A percentile compares a stretch with the other conserved stretches of the same genome.
Conservation (phyloP, 53 echinoderm and acorn worm species). For the Luidia sarsii region DNA sequence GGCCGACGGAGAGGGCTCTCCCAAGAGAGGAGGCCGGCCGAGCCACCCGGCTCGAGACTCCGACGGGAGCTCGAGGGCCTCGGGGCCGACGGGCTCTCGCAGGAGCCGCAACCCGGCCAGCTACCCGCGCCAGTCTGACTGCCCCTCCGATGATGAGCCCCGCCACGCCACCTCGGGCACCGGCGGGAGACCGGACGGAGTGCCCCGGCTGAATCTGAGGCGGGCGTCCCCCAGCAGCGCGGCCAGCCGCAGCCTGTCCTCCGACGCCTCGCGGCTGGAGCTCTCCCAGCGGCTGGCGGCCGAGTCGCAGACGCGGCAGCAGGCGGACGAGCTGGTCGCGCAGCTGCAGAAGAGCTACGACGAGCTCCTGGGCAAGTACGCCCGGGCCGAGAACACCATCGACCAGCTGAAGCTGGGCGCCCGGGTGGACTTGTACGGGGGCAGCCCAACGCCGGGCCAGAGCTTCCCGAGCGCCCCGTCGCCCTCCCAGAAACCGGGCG, state of each 20-base stretch:
- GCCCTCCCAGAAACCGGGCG: slow-evolving; percentile 35
- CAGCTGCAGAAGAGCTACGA: slow-evolving; percentile 90
- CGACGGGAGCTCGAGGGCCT: background rate
- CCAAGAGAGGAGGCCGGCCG: background rate
- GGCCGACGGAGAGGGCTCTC: background rate
- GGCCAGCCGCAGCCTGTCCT: background rate
- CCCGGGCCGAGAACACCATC: slow-evolving; percentile 91
- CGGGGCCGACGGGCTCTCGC: background rate
- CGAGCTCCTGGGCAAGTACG: slow-evolving; percentile 84
- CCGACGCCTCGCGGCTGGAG: slow-evolving; percentile 25
- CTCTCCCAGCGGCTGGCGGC: slow-evolving; percentile 24
- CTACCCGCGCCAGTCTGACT: slow-evolving; percentile 7
- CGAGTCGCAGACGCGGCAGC: slow-evolving; percentile 37
- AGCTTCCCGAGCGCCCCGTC: slow-evolving; percentile 28
- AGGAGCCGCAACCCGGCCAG: slow-evolving; percentile 23
- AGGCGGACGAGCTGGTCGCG: slow-evolving; percentile 71
- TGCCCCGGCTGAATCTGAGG: slow-evolving; percentile 45
- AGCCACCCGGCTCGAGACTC: slow-evolving; percentile 11
- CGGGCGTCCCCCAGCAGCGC: slow-evolving; percentile 17
- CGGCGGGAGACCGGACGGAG: background rate
- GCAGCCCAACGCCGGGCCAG: slow-evolving; percentile 49
- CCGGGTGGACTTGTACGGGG: slow-evolving; percentile 72
- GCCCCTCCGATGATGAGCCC: slow-evolving; percentile 7
- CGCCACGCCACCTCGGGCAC: too few relatives aligned
- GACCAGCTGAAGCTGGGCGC: slow-evolving; percentile 90